These are phyloP conservation scores for Cheirogaleus major DNA, from an alignment of 2,797 vertebrate genomes.

Conservation along the genomic window DNA sequence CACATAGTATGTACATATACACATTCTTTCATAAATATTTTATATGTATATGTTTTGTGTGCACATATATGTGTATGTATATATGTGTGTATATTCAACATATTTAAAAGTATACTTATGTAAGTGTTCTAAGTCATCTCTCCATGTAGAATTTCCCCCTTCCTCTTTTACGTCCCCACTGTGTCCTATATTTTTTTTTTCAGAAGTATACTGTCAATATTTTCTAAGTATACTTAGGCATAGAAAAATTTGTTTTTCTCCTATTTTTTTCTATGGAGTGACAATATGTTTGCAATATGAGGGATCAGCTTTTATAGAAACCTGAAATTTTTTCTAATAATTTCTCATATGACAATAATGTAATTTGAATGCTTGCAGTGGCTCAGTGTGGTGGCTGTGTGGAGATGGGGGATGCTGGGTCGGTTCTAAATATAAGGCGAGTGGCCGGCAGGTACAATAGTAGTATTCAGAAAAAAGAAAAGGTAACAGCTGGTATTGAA, in stretches of 20 bases:
- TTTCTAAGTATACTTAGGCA: conserved; percentile 1
- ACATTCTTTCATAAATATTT: neutral
- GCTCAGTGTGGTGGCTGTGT: neutral
- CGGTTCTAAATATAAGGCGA: neutral
- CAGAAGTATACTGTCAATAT: neutral
- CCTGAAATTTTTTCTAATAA: neutral
- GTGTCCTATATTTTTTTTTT: neutral
- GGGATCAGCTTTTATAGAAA: neutral
- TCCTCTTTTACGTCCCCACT: neutral
- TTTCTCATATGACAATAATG: neutral
- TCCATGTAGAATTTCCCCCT: neutral
- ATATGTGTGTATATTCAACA: neutral
- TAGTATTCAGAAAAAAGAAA: neutral
- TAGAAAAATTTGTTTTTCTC: neutral
- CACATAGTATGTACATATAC: neutral
- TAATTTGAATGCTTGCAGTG: neutral
- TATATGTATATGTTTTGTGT: neutral
- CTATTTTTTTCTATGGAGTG: neutral
- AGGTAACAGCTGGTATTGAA: neutral
- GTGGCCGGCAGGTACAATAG: neutral
- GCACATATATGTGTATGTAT: neutral
- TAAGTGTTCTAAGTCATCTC: neutral
- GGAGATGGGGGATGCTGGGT: neutral
- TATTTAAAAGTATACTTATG: neutral
- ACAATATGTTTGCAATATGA: neutral